Conservation (phyloP, 1,140 invertebrate genomes). For the Pomacea maculata region DNA sequence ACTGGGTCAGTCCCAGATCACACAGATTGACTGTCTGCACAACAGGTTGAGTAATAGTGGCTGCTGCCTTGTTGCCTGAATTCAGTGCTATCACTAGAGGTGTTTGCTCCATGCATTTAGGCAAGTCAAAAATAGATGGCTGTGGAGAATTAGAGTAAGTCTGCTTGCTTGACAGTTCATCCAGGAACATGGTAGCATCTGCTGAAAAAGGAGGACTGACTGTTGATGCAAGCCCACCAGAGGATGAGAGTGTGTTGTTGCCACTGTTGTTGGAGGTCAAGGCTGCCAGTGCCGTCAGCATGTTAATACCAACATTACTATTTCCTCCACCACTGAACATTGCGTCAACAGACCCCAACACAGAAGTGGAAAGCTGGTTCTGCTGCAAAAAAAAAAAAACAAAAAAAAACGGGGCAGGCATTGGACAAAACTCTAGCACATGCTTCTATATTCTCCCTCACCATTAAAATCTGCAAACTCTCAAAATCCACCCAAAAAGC, state of each 20-base stretch:
- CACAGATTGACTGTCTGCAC: conserved; percentile 7
- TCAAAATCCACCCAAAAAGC: too few species aligned
- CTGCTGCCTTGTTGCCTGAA: not conserved
- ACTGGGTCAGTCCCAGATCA: not conserved
- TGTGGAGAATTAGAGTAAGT: not conserved
- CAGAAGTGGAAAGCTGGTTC: conserved; percentile 1
- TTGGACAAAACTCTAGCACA: not conserved
- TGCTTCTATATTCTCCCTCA: too few species aligned
- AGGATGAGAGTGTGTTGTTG: not conserved
- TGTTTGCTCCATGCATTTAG: not conserved
- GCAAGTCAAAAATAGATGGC: not conserved
- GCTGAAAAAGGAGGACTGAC: not conserved
- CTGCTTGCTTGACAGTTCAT: not conserved
- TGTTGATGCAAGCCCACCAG: not conserved
- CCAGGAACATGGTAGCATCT: not conserved
- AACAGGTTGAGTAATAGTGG: not conserved
- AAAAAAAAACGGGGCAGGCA: not conserved
- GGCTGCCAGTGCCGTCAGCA: conserved; percentile 16
- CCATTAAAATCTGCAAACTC: too few species aligned
- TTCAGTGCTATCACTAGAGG: too few species aligned
- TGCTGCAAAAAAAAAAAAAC: not conserved
- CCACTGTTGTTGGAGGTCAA: conserved; percentile 13
- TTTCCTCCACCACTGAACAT: conserved; percentile 6
- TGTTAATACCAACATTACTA: conserved; percentile 14
- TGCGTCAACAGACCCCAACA: not conserved